Evolutionary conservation across 2,113 vertebrate species (phyloP).

Genomic region (Cricetomys ansorgei): DNA sequence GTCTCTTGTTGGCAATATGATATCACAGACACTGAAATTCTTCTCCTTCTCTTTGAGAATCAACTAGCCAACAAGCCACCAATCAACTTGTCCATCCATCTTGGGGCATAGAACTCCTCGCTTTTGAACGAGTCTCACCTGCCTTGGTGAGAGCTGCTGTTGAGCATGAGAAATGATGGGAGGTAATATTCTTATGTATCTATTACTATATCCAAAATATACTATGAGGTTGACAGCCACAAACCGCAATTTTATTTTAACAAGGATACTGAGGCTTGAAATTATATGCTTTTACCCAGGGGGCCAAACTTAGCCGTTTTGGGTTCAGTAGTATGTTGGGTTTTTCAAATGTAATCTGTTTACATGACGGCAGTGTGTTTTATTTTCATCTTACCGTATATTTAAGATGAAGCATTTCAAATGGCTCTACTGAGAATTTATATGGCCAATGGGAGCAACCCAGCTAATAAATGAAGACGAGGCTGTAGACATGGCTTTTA

Average conservation of each 20-base stretch:
- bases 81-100: fast-evolving
- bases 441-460: conserved; percentile 17
- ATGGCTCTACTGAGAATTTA: conserved; percentile 4
- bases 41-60: background rate
- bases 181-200: background rate
- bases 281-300: background rate
- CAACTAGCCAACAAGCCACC: background rate
- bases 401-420: conserved; percentile 32
- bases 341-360: background rate
- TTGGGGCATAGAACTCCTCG: background rate
- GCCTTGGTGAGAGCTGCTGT: background rate
- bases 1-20: background rate
- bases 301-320: background rate
- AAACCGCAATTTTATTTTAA: background rate
- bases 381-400: background rate
- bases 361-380: background rate
- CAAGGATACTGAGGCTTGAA: background rate
- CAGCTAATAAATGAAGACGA: conserved; percentile 18
- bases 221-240: background rate
- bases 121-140: background rate
- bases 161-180: background rate
- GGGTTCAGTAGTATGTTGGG: background rate
- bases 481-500: background rate
- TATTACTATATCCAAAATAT: background rate
- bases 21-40: background rate